A percentile compares a stretch with the other conserved stretches of the same genome.
Evolutionary conservation across 2,113 vertebrate species (phyloP).

Genomic region (Heliornis fulica): DNA sequence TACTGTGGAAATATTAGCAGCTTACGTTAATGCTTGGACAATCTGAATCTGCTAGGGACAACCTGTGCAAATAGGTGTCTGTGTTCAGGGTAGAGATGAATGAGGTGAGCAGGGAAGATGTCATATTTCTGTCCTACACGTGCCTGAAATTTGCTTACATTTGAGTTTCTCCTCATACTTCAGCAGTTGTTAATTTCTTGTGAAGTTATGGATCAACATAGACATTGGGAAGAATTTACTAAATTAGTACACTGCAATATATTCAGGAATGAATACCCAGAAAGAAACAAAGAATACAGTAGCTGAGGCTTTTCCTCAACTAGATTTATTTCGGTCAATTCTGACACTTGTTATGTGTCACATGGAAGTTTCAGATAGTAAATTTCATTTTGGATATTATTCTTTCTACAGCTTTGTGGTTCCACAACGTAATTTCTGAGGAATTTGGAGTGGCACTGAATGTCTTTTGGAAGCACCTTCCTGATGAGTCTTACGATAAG

Average conservation of each 20-base stretch:
- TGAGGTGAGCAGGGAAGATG: background rate
- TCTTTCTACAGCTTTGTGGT: constrained; percentile 88
- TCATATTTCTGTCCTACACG: background rate
- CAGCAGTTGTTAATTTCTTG: background rate
- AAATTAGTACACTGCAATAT: background rate
- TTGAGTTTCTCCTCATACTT: background rate
- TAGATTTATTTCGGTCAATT: constrained; percentile 37
- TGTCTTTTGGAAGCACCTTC: constrained; percentile 93
- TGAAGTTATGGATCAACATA: background rate
- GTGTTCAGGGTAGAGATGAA: background rate
- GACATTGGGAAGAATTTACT: background rate
- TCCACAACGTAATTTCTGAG: constrained; percentile 92
- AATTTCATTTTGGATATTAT: constrained; percentile 40
- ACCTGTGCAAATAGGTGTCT: background rate
- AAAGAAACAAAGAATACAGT: background rate
- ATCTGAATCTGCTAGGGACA: background rate
- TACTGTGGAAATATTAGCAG: background rate
- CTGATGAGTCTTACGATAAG: constrained; percentile 85
- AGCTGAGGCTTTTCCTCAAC: constrained; percentile 25
- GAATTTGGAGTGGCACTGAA: constrained; percentile 94
- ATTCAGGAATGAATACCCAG: background rate
- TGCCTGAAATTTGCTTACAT: background rate
- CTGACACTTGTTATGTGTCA: background rate
- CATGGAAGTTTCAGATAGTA: background rate
- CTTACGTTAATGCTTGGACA: background rate